Conservation (phyloP, 2,888 invertebrate genomes). For the Sympetrum striolatum region DNA sequence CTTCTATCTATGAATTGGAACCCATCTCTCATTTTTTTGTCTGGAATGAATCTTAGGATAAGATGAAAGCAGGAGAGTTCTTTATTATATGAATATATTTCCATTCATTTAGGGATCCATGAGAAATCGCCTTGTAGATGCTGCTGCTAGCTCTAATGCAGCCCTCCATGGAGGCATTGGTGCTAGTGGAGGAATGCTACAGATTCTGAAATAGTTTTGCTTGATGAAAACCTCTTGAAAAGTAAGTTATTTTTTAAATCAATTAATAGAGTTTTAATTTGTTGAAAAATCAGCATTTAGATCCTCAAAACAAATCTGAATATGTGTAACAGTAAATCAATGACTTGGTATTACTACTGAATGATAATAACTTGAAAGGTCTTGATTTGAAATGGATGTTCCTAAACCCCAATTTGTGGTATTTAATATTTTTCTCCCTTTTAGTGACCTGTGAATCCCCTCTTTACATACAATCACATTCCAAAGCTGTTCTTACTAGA, state of each 20-base stretch:
- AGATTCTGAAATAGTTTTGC: constrained; percentile 81
- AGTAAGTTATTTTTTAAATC: constrained; percentile 64
- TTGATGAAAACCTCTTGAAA: constrained; percentile 95
- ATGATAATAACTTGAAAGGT: too few relatives aligned
- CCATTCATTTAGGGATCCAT: constrained; percentile 72
- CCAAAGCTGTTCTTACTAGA: constrained; percentile 85
- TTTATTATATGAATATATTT: neutral
- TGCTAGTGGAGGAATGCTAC: constrained; percentile 55
- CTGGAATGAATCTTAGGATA: too few relatives aligned
- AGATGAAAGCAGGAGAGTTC: too few relatives aligned
- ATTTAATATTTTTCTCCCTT: constrained; percentile 47
- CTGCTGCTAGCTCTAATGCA: constrained; percentile 60
- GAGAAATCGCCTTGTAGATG: constrained; percentile 82
- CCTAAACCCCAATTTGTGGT: neutral
- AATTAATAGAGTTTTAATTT: constrained; percentile 30
- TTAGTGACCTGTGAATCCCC: constrained; percentile 84
- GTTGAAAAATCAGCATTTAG: neutral
- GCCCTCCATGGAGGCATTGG: neutral
- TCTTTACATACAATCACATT: constrained; percentile 84
- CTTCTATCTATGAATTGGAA: too few relatives aligned
- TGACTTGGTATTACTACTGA: too few relatives aligned
- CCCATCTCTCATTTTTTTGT: too few relatives aligned
- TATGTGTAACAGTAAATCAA: too few relatives aligned
- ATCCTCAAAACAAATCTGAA: too few relatives aligned
- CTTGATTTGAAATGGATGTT: too few relatives aligned